Percentiles rank a stretch among this genome's conserved stretches.
These are phyloP conservation scores for Drosophila micromelanica DNA, from an alignment of 1,140 invertebrate genomes.

Conservation along the genomic window DNA sequence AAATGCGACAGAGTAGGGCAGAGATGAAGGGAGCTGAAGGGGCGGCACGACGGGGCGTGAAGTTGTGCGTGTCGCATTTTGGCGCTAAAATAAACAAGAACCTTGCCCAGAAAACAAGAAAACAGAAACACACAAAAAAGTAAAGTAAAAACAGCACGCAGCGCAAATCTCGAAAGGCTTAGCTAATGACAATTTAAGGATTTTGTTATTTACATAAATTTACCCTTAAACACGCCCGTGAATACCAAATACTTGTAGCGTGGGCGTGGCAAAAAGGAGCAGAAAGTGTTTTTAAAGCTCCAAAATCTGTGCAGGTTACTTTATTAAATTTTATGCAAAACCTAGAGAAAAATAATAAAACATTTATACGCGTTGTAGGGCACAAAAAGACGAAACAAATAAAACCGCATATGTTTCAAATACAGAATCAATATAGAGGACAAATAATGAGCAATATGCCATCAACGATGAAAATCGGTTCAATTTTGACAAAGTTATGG, in stretches of 20 bases:
- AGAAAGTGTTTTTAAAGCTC: slow-evolving; percentile 38
- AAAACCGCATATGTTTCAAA: too few species aligned
- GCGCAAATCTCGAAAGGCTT: slow-evolving; percentile 67
- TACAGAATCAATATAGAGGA: too few species aligned
- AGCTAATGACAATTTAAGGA: slow-evolving; percentile 81
- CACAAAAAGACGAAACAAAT: too few species aligned
- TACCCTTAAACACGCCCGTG: slow-evolving; percentile 50
- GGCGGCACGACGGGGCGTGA: too few species aligned
- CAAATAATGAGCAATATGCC: too few species aligned
- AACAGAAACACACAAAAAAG: slow-evolving; percentile 8
- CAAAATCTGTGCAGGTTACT: slow-evolving; percentile 23
- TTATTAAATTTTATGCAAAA: slow-evolving; percentile 48
- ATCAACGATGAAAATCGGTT: too few species aligned
- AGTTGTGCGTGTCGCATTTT: slow-evolving; percentile 19
- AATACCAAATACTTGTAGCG: slow-evolving; percentile 25
- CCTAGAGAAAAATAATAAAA: slow-evolving; percentile 1
- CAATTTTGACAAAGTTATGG: too few species aligned
- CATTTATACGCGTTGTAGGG: too few species aligned
- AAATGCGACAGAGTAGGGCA: slow-evolving; percentile 5
- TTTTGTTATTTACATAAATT: slow-evolving; percentile 81
- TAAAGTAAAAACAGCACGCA: slow-evolving; percentile 23
- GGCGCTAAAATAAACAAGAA: slow-evolving; percentile 19
- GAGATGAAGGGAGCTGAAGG: too few species aligned
- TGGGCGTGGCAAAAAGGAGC: not conserved
- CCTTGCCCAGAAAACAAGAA: slow-evolving; percentile 16